These are phyloP conservation scores for Prionailurus viverrinus DNA, from an alignment of 2,113 vertebrate genomes.

Conservation along the genomic window DNA sequence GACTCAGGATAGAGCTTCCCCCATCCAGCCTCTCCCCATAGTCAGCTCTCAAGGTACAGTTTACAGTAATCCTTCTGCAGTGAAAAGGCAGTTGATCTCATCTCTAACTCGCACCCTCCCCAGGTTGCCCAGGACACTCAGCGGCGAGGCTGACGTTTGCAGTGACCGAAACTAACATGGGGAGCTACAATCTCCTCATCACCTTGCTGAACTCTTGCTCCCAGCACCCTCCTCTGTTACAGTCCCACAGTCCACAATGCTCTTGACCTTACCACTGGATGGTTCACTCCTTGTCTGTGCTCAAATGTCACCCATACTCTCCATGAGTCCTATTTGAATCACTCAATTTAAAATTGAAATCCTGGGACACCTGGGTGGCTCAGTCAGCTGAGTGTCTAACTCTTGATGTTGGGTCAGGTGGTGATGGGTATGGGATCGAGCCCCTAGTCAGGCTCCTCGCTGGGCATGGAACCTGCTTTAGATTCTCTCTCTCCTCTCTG, in stretches of 20 bases:
- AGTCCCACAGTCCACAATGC: not conserved
- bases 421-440: no score
- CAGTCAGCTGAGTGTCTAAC: no score
- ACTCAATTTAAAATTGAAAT: not conserved
- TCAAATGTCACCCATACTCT: not conserved
- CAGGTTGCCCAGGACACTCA: not conserved
- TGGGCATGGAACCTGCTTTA: no score
- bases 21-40: accelerated
- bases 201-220: not conserved
- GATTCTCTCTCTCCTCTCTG: no score
- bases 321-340: not conserved
- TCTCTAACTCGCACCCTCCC: not conserved
- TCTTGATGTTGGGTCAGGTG: no score
- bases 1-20: not conserved
- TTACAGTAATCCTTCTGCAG: not conserved
- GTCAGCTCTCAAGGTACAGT: not conserved
- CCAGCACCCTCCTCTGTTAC: not conserved
- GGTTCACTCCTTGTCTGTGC: not conserved
- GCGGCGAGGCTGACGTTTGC: not conserved
- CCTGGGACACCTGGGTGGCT: no score
- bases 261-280: not conserved
- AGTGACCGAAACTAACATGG: not conserved
- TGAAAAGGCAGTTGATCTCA: not conserved
- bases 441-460: no score
- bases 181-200: not conserved